Base-by-base conservation (phyloP, 2,888 invertebrate species). In the Acrobasis suavella region DNA sequence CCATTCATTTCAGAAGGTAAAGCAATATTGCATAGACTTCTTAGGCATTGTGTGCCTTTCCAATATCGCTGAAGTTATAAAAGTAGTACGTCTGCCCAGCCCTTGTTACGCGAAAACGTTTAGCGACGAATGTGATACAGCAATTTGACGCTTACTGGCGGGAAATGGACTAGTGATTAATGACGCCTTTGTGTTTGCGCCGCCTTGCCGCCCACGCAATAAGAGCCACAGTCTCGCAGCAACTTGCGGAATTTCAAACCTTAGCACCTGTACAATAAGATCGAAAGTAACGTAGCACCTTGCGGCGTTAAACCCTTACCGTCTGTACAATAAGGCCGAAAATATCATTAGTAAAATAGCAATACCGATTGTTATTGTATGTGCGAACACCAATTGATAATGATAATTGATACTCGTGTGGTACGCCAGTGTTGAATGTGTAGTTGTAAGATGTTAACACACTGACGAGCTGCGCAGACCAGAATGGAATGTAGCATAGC, bases 91-190 rank as follows among this genome's bases (percentile, higher is more conserved):
- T 46, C n/a, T 56, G 42, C 42, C 9, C 17, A 10, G 39, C 17
- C 42, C 14, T 56, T 56, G 17, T 56, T 17, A 56, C 17, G 56
- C 17, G 56, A 56, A 56, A 56, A 10, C 56, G 56, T 56, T 56
- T 56, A 56, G 56, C 56, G 38, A 8, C 38, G 16, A 46, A 56
- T 56, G 56, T 56, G 60, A 51, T 51, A 59, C 60, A 51, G 60
- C 60, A 51, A 39, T 50, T 60, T 39, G 50, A 60, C 60, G 51
- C 39, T n/a, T 50, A 16, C 59, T 39, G 9, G 38, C 60, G 39
- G 39, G 17, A 51, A 60, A 60, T 60, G 60, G 60, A 51, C 51
- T 51, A n/a, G 51, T 60, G 60, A 60, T 60, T 60, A 60, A 60
- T 60, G 60, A 22, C n/a, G 32, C 38, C 16, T 59, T 59, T 50